Percentiles rank a stretch among this genome's conserved stretches.
Conservation (phyloP, 2,797 vertebrate species). For the Atherinosoma microstoma region DNA sequence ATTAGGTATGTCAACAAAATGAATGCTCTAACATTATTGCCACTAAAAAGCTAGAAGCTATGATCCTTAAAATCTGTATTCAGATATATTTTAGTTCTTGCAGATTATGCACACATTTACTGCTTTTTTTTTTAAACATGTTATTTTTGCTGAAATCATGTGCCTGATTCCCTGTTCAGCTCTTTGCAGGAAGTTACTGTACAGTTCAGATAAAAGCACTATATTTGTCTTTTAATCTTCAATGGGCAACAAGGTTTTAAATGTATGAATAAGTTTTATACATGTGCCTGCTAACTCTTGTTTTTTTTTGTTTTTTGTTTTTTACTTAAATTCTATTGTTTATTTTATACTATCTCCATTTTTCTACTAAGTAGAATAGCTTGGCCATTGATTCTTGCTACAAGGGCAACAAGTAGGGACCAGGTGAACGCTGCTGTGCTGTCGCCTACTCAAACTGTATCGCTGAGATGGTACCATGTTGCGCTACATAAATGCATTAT, state of each 20-base stretch:
- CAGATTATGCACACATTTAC: slow-evolving; percentile 62
- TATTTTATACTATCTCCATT: slow-evolving; percentile 79
- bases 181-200: slow-evolving; percentile 78
- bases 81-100: slow-evolving; percentile 60
- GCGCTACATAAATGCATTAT: slow-evolving; percentile 42
- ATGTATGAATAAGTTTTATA: slow-evolving; percentile 91
- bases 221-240: slow-evolving; percentile 85
- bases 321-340: slow-evolving; percentile 63
- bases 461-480: slow-evolving; percentile 43
- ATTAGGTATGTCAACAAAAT: slow-evolving; percentile 65
- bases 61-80: slow-evolving; percentile 47
- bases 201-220: slow-evolving; percentile 85
- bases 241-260: slow-evolving; percentile 84
- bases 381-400: slow-evolving; percentile 78
- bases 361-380: slow-evolving; percentile 92
- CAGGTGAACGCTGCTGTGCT: slow-evolving; percentile 55
- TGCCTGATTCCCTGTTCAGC: slow-evolving; percentile 74
- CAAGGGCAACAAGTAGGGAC: slow-evolving; percentile 60
- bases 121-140: slow-evolving; percentile 69
- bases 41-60: slow-evolving; percentile 70
- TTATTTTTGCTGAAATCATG: slow-evolving; percentile 74
- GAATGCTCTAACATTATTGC: slow-evolving; percentile 51
- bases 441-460: slow-evolving; percentile 42
- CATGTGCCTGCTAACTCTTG: slow-evolving; percentile 86
- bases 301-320: slow-evolving; percentile 76